These are phyloP conservation scores for Thamnaconus septentrionalis DNA, from an alignment of 2,113 vertebrate genomes.

Conservation along the genomic window DNA sequence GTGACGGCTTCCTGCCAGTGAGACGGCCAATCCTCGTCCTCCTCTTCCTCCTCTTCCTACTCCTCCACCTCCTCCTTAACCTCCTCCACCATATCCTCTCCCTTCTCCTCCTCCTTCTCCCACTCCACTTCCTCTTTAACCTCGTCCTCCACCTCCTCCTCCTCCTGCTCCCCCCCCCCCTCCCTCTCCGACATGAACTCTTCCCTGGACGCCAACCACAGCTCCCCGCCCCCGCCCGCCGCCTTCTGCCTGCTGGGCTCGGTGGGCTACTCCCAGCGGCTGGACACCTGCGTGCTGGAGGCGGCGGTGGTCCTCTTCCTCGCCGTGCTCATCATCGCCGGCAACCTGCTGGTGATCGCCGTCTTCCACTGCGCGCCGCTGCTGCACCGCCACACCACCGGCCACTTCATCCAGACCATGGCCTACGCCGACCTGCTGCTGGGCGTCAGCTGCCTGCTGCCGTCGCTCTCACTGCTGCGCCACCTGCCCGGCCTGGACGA, in stretches of 20 bases:
- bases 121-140: slow-evolving; percentile 48
- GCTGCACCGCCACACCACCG: slow-evolving; percentile 90
- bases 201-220: slow-evolving; percentile 79
- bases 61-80: slow-evolving; percentile 83
- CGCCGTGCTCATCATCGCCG: slow-evolving; percentile 88
- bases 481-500: slow-evolving; percentile 80
- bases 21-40: not conserved
- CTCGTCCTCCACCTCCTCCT: not conserved
- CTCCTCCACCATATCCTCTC: slow-evolving; percentile 45
- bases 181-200: slow-evolving; percentile 84
- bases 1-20: not conserved
- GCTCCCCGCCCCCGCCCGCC: slow-evolving; percentile 56
- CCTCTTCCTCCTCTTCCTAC: not conserved
- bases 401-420: slow-evolving; percentile 96
- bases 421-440: slow-evolving; percentile 91
- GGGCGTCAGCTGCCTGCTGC: slow-evolving; percentile 88
- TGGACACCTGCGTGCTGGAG: slow-evolving; percentile 88
- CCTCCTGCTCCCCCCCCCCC: not conserved
- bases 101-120: not conserved
- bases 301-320: slow-evolving; percentile 87
- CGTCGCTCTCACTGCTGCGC: slow-evolving; percentile 86
- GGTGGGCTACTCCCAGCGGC: slow-evolving; percentile 79
- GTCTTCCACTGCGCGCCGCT: slow-evolving; percentile 93
- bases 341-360: slow-evolving; percentile 90
- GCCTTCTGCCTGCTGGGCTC: slow-evolving; percentile 85